Base-by-base conservation (phyloP, 2,888 invertebrate genomes). In the Spodoptera picta region DNA sequence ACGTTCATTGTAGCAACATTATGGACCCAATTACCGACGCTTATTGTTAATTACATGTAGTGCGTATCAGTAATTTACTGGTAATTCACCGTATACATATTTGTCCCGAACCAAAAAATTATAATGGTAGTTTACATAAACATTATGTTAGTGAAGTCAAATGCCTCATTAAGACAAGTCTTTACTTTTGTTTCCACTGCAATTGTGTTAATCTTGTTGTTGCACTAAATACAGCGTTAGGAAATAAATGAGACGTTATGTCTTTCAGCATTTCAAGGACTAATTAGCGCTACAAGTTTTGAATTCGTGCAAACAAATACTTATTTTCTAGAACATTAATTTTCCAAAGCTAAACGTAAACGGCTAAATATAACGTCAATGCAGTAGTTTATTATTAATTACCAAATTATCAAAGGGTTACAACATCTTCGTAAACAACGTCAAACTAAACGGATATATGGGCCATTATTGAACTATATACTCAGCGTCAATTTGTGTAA, bases 321-420 rank as follows among this genome's bases (percentile, higher is more conserved):
- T 36, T 36, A 36, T 7, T 36, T 9, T 6, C 36, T 9, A 58
- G 45, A 49, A 42, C 43, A 2, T n/a, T 49, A 41, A 46, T 50
- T 45, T 59, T 44, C 46, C 53, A 50, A 54, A 67, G 53, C 46
- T 52, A 43, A 62, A 62, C 47, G 31, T 41, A 50, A 69, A 55
- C 14, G 41, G 52, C 24, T 43, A 52, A 44, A 47, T 59, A 64
- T 64, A 55, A 49, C 65, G 71, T 75, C 44, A 71, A 60, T 57
- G 24, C 42, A 57, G 42, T 65, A 55, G 55, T 72, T 75, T 70
- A 75, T 64, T 70, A 70, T 71, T 65, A 54, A 70, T 71, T 65
- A 54, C 47, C 65, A 14, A 24, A 60, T 59, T 72, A 65, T 72
- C 72, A 72, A 72, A 72, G 72, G 72, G 47, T 50, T 56, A 56